Evolutionary conservation across 2,113 vertebrate genomes (phyloP).

Genomic region (Blennius ocellaris): DNA sequence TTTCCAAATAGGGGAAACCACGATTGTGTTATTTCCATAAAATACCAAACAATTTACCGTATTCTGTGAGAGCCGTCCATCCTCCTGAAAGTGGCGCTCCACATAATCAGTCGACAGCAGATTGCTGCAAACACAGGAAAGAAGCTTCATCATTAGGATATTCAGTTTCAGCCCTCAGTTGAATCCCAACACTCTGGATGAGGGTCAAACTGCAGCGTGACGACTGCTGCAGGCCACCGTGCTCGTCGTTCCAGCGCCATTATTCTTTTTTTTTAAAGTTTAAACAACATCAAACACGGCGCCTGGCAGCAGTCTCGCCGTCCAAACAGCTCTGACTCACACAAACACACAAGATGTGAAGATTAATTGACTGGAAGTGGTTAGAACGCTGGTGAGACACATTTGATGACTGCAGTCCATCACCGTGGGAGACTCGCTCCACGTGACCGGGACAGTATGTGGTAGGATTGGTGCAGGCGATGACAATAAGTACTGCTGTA

Average conservation of each 20-base stretch:
- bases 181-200: no score
- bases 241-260: background rate
- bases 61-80: slow-evolving; percentile 81
- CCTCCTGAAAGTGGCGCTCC: slow-evolving; percentile 87
- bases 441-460: no score
- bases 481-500: slow-evolving; percentile 6
- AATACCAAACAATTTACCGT: slow-evolving; percentile 81
- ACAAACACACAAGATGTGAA: background rate
- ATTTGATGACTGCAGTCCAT: slow-evolving; percentile 11
- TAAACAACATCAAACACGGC: background rate
- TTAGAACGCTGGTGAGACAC: background rate
- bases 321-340: slow-evolving; percentile 10
- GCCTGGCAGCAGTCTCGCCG: background rate
- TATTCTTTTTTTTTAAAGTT: background rate
- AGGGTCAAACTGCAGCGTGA: background rate
- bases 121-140: slow-evolving; percentile 78
- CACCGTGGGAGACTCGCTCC: no score
- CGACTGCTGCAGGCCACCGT: background rate
- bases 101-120: slow-evolving; percentile 91
- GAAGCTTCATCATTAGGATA: background rate
- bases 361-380: slow-evolving; percentile 16
- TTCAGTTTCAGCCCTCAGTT: no score
- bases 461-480: background rate
- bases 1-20: no score
- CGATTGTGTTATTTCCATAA: no score